Evolutionary conservation across 1,140 invertebrate genomes (phyloP), one percentile per base, ranked within the genome.

Genomic region (Calephelis nemesis): DNA sequence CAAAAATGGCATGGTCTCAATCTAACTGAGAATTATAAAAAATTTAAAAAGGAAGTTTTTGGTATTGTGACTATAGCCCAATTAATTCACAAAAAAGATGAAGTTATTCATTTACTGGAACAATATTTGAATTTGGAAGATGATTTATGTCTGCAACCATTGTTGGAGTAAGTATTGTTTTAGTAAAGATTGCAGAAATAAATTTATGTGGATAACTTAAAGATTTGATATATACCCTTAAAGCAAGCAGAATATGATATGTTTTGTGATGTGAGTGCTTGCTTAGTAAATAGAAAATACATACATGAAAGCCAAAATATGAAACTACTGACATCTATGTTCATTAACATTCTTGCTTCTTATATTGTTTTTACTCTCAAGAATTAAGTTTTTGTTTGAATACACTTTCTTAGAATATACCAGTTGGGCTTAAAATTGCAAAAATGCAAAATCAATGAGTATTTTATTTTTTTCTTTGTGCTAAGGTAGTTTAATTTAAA

Each of bases 1-100:
- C 92, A 95, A 73, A 98, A 98, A 93, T 98, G 97, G 97, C 94
- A 94, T 78, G 95, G 95, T 48, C 92, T 98, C 19, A 98, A 98
- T 90, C 93, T 96, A 65, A 96, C 97, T 2, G 94, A 97, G 76
- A 95, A 96, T 79, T 99, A 96, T 91, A 93, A 93, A 62, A 91
- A 93, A 19, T 97, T 98, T 72, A 94, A 94, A 76, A 95, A 94
- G 76, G 94, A 96, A 83, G 94, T 97, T 9, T 90, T 92, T 68
- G 93, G 95, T 74, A 94, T 97, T 42, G 90, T 96, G 39, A 97
- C 95, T 12, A 93, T 98, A 68, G 94, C 96, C 19, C 96, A 98
- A 84, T 83, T 98, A 39, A 78, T 98, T 60, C 93, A 96, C 72
- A 93, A 95, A 71, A 97, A 97, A 85, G 94, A 97, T 71, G 92